Base-by-base conservation (phyloP, 2,888 invertebrate genomes). In the Belgica antarctica region DNA sequence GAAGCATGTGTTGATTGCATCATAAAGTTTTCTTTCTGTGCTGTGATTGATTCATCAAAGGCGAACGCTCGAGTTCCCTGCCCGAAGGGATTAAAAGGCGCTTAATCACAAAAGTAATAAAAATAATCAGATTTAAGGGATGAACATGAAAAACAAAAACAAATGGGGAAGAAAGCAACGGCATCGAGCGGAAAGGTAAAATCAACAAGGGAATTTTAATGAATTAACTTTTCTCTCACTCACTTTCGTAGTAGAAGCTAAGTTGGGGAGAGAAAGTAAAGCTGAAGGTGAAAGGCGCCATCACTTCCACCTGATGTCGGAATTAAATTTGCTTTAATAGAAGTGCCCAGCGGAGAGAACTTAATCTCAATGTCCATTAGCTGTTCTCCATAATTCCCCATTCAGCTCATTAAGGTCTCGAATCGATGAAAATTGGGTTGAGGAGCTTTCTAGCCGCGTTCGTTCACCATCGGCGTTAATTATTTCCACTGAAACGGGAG, bases 1-100 rank as follows among this genome's bases (percentile, higher is more conserved):
- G 25, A 27, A 59, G 59, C 59, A 59, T 27, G 59, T 59, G 59
- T 59, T 59, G 59, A 59, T 59, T 59, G 59, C 59, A 59, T 59
- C 59, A 27, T 27, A 27, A 59, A 59, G 24, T 59, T 59, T 59
- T 59, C n/a, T 19, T 5, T 59, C n/a, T 7, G 2, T 52, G 52
- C 52, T 52, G 2, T 27, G 59, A 24, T 59, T 59, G 27, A 27
- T 27, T 27, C 25, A 59, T 59, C 59, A 59, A 59, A 59, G n/a
- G 15, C 25, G 15, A 22, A 17, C 25, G n/a, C n/a, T n/a, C n/a
- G 15, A 57, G 24, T 4, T 46, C 10, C 8, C 46, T 46, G 17
- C 52, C 52, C 52, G 52, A 52, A 52, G 52, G 52, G 52, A 52
- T 52, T 52, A 52, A 52, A 52, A 52, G 52, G 52, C 52, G 52